Percentiles rank a stretch among this genome's conserved stretches.
Evolutionary conservation across 1,140 invertebrate species (phyloP).

Genomic region (Neodiprion virginianus): DNA sequence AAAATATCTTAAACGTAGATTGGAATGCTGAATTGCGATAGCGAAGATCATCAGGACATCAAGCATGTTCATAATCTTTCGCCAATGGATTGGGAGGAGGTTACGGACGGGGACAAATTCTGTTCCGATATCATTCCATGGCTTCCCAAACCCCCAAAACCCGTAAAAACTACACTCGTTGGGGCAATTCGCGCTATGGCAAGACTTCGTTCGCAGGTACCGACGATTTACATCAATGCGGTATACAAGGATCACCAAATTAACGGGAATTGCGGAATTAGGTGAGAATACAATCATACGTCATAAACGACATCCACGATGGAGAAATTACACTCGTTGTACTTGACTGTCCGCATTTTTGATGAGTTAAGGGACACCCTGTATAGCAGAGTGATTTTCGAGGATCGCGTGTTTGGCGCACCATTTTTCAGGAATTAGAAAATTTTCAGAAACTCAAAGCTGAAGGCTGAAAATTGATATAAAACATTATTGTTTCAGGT

Average conservation of each 20-base stretch:
- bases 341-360: not conserved
- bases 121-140: slow-evolving; percentile 64
- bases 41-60: slow-evolving; percentile 67
- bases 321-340: slow-evolving; percentile 15
- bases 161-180: slow-evolving; percentile 56
- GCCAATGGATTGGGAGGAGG: slow-evolving; percentile 68
- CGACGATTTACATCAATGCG: slow-evolving; percentile 74
- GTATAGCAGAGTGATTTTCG: too few relatives aligned
- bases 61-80: slow-evolving; percentile 70
- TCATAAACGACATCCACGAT: not conserved
- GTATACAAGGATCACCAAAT: slow-evolving; percentile 69
- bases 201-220: slow-evolving; percentile 64
- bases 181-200: slow-evolving; percentile 65
- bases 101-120: slow-evolving; percentile 53
- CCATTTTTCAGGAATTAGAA: not conserved
- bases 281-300: slow-evolving; percentile 39
- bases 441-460: not conserved
- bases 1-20: slow-evolving; percentile 34
- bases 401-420: not conserved
- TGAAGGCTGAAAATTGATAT: too few relatives aligned
- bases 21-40: slow-evolving; percentile 51
- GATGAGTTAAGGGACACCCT: not conserved
- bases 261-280: slow-evolving; percentile 70
- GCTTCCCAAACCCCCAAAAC: slow-evolving; percentile 62
- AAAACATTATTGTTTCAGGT: slow-evolving; percentile 41